These are phyloP conservation scores for Acropora yongei DNA, from an alignment of 64 coral and sea anemone genomes.

Conservation along the genomic window DNA sequence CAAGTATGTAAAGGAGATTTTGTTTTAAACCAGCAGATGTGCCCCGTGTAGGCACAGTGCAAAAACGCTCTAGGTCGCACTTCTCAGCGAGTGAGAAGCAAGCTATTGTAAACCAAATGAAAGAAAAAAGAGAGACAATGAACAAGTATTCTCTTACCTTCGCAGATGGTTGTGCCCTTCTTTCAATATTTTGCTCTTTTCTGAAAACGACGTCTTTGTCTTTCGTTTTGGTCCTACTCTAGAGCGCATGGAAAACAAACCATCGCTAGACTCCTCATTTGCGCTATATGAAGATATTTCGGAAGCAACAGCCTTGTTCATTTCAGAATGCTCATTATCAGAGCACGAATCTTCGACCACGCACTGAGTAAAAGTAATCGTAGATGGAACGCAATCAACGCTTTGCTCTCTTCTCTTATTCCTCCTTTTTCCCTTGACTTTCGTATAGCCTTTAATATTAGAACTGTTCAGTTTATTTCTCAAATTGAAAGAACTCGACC, in stretches of 20 bases:
- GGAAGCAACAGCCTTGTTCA: not conserved
- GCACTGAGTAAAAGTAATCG: not conserved
- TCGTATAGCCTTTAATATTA: not conserved
- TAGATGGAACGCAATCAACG: not conserved
- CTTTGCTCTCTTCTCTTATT: not conserved
- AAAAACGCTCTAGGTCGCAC: no score
- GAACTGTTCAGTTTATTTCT: not conserved
- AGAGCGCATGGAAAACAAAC: not conserved
- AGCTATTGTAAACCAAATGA: no score
- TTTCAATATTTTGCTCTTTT: not conserved
- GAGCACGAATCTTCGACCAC: not conserved
- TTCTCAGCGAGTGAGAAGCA: no score
- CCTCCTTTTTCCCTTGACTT: slow-evolving; percentile 14
- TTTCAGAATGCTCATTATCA: not conserved
- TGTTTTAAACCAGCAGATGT: no score
- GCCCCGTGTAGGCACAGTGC: no score
- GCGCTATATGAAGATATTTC: slow-evolving; percentile 1
- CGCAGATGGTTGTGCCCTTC: not conserved
- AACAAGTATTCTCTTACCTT: not conserved
- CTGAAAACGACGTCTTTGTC: not conserved
- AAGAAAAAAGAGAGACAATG: not conserved
- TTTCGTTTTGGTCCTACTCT: not conserved
- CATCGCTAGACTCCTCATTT: slow-evolving; percentile 1
- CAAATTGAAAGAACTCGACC: not conserved
- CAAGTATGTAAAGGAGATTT: no score